Base-by-base conservation (phyloP, 1,140 invertebrate genomes). In the Drosophila ironensis region DNA sequence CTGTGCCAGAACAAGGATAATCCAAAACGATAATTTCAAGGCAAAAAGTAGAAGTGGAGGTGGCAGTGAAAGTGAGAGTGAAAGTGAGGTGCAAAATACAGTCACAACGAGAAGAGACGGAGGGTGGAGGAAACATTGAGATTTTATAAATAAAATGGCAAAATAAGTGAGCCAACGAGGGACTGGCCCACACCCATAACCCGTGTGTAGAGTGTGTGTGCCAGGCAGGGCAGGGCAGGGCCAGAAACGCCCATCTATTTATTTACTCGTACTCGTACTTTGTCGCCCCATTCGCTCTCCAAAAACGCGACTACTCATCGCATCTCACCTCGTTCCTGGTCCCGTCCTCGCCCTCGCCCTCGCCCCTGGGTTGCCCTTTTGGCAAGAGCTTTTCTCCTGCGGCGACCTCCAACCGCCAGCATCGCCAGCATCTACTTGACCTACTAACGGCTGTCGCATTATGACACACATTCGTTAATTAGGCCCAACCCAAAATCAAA, bases 381-480 rank as follows among this genome's bases (percentile, higher is more conserved):
- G 25, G 44, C 24, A 64, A 50, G 30, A 33, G 30, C 30, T 33
- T 33, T 33, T 33, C 30, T 33, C 60, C 59, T 66, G 57, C 59
- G 48, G 67, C 67, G 44, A 71, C 78, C 78, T 81, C 72, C 78
- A 84, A 84, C 51, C 67, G 50, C 50, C 53, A 68, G 48, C 75
- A 60, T 73, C 68, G 72, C n/a, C n/a, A n/a, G n/a, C 71, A 78
- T 73, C 73, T 61, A 84, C 74, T 86, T 84, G 78, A 84, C 78
- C 78, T 84, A 84, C 70, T 84, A 84, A 84, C 74, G 61, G 68
- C 75, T 82, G 78, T 84, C 78, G 78, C 78, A 84, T 84, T 84
- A 84, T 84, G 74, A 86, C 80, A 84, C 70, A 84, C 80, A 86
- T 86, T 78, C 74, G 76, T 82, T 82, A 82, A 82, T 82, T 82